These are phyloP conservation scores for Oscheius sp. DNA, from an alignment of 2,888 invertebrate genomes.

Conservation along the genomic window DNA sequence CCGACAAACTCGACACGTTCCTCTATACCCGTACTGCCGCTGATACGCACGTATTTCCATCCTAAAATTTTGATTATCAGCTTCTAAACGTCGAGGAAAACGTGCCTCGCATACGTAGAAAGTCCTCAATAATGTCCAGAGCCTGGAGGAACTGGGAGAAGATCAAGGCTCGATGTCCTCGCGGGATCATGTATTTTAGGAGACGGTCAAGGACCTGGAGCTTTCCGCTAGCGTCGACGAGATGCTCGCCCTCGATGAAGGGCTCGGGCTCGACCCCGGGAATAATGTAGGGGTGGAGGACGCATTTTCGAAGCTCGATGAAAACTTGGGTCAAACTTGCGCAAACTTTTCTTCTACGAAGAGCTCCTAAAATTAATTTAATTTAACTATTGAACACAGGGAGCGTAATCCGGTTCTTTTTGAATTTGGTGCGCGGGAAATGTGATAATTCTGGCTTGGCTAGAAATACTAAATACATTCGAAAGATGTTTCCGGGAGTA, in stretches of 20 bases:
- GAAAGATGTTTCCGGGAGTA: too few species aligned
- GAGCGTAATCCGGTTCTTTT: too few species aligned
- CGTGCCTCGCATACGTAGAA: conserved; percentile 68
- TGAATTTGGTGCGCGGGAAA: too few species aligned
- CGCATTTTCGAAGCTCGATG: conserved; percentile 75
- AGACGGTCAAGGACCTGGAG: conserved; percentile 74
- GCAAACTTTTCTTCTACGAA: neutral
- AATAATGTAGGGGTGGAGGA: conserved; percentile 75
- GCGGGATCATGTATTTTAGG: conserved; percentile 70
- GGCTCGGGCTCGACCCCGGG: conserved; percentile 76
- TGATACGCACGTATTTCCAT: conserved; percentile 75
- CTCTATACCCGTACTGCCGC: conserved; percentile 75
- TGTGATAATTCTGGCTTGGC: too few species aligned
- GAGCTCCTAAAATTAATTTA: conserved; percentile 1
- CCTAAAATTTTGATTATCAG: conserved; percentile 59
- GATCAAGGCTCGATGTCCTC: conserved; percentile 75
- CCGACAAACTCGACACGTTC: conserved; percentile 75
- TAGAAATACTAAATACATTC: too few species aligned
- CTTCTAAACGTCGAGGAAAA: too few species aligned
- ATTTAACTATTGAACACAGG: too few species aligned
- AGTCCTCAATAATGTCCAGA: conserved; percentile 76
- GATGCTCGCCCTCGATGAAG: conserved; percentile 75
- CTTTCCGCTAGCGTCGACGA: conserved; percentile 75
- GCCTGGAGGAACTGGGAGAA: conserved; percentile 76
- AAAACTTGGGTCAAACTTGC: conserved; percentile 70